Base-by-base conservation (phyloP, 1,140 invertebrate genomes). In the Mizuhopecten yessoensis region DNA sequence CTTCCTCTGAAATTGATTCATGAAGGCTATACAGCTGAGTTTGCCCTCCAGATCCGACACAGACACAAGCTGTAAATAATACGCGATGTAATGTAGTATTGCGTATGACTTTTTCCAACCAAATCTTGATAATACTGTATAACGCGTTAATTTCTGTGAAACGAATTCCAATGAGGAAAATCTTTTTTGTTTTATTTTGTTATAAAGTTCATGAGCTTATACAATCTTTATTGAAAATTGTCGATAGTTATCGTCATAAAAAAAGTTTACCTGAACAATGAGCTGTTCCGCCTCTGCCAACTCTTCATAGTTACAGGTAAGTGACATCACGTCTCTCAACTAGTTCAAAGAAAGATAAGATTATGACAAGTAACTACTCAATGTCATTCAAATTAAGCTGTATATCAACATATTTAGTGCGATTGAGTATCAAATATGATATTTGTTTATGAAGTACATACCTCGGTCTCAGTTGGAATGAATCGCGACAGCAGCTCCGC, bases 241-340 rank as follows among this genome's bases (percentile, higher is more conserved):
- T 20, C 42, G 17, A 39, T 1, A 45, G 17, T 45, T 9, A 15
- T 13, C 9, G 17, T 7, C 9, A 45, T 45, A 17, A n/a, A 17
- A 11, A n/a, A 75, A 75, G 2, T 29, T 87, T 86, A 92, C 90
- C 88, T 92, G 92, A 17, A 91, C 88, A 7, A 92, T 75, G 20
- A 92, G 86, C 57, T 92, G 90, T 34, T 92, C 92, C 34, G 92
- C 90, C 75, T 90, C 90, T 34, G 42, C 92, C 33, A 92, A 34
- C 33, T 89, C 88, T 7, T 92, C 88, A 57, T 89, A 89, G 9
- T 91, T 34, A 86, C 90, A 92, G 13, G 89, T 87, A 9, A 92
- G 49, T 29, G 90, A 75, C 86, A 89, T 42, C 33, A 92, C 89
- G n/a, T 88, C 87, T 86, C 88, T 91, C 90, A 92, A 89, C 92